Percentiles rank a stretch among this genome's conserved stretches.
Conservation (phyloP, 1,140 invertebrate genomes). For the Camponotus vicinus region DNA sequence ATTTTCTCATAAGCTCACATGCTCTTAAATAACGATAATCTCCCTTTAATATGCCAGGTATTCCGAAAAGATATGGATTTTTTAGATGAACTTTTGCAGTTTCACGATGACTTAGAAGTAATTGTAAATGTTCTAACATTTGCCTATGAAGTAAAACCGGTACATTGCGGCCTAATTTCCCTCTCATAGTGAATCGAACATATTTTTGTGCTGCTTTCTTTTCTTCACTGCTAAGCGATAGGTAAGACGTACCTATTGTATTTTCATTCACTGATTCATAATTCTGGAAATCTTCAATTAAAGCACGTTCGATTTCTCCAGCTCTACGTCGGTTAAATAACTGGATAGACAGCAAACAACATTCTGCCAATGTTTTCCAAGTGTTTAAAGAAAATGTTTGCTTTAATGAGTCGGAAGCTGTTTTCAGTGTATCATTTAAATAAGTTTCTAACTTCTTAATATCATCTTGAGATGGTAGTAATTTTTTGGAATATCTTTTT, state of each 20-base stretch:
- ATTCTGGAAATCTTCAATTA: not conserved
- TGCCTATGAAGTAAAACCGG: constrained; percentile 5
- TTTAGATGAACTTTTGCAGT: not conserved
- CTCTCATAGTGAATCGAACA: not conserved
- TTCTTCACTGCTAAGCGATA: not conserved
- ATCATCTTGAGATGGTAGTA: no score
- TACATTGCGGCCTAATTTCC: constrained; percentile 18
- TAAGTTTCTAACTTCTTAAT: no score
- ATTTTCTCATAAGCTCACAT: constrained; percentile 20
- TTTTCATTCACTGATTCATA: not conserved
- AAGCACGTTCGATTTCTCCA: constrained; percentile 10
- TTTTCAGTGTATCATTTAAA: no score
- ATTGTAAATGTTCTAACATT: constrained; percentile 7
- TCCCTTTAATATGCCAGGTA: constrained; percentile 14
- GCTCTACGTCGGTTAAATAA: no score
- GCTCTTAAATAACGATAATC: constrained; percentile 9
- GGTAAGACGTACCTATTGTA: not conserved
- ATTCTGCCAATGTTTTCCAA: no score
- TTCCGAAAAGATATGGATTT: not conserved
- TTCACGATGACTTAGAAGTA: not conserved
- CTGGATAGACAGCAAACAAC: no score
- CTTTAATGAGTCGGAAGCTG: no score
- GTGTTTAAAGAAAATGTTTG: no score
- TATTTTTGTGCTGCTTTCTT: not conserved
- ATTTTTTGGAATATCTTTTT: no score